A percentile compares a stretch with the other conserved stretches of the same genome.
Conservation (phyloP, 1,140 invertebrate genomes). For the Brachystomella parvula region DNA sequence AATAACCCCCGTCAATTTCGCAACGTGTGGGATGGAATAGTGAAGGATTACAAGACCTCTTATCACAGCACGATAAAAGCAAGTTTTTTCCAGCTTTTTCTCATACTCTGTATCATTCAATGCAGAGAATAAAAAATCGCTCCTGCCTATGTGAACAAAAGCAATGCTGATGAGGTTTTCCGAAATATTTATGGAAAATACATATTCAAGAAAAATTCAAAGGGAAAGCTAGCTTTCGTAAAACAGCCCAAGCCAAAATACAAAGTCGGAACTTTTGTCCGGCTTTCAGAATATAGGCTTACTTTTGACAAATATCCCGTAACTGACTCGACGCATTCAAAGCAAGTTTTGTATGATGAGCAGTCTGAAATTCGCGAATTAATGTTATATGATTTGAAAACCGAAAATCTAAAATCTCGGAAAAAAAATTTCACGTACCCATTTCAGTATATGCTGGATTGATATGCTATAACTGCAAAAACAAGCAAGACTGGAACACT, state of each 20-base stretch:
- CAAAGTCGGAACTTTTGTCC: not conserved
- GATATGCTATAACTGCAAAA: too few relatives aligned
- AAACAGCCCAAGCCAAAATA: slow-evolving; percentile 1
- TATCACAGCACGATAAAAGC: not conserved
- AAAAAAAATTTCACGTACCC: too few relatives aligned
- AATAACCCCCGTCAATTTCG: not conserved
- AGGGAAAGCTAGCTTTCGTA: too few relatives aligned
- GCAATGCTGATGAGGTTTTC: not conserved
- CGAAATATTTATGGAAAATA: not conserved
- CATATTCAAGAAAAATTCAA: not conserved
- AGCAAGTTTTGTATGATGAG: too few relatives aligned
- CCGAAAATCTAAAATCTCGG: too few relatives aligned
- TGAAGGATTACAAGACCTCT: not conserved
- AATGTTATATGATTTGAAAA: too few relatives aligned
- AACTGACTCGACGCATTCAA: too few relatives aligned
- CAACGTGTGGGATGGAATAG: not conserved
- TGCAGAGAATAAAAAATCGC: not conserved
- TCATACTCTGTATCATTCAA: not conserved
- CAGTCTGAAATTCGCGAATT: too few relatives aligned
- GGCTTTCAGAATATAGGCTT: not conserved
- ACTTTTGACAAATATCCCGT: too few relatives aligned
- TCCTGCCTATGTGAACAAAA: not conserved
- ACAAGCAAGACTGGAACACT: too few relatives aligned
- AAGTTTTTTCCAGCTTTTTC: too few relatives aligned
- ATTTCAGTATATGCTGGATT: too few relatives aligned